Evolutionary conservation across 2,888 invertebrate species (phyloP).

Genomic region (Drosophila meridiana): DNA sequence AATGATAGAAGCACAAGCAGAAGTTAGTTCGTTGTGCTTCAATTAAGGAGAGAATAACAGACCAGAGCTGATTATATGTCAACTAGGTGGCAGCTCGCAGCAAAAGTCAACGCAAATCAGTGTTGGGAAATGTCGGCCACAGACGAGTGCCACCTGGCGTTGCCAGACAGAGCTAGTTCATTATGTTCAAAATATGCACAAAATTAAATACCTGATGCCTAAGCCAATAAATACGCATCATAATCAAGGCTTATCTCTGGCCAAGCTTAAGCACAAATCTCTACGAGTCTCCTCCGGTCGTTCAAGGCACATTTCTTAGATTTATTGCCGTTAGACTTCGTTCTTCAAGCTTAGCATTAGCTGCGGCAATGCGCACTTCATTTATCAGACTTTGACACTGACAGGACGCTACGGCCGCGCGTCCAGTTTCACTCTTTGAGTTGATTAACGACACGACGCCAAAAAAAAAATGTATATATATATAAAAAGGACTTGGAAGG

Average conservation of each 20-base stretch:
- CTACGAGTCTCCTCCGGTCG: neutral
- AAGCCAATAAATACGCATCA: conserved; percentile 14
- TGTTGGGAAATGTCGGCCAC: neutral
- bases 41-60: neutral
- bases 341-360: conserved; percentile 20
- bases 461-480: conserved; percentile 8
- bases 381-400: conserved; percentile 77
- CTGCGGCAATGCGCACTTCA: conserved; percentile 52
- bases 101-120: neutral
- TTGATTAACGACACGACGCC: conserved; percentile 67
- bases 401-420: conserved; percentile 52
- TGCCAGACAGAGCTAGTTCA: neutral
- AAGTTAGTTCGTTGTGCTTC: neutral
- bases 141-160: neutral
- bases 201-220: neutral
- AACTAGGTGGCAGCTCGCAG: neutral
- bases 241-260: conserved; percentile 23
- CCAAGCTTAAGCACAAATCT: conserved; percentile 14
- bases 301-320: conserved; percentile 11
- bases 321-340: neutral
- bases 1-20: neutral
- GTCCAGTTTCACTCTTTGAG: conserved; percentile 61
- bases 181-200: neutral
- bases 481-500: neutral
- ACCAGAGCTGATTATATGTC: neutral